Percentiles rank a stretch among this genome's conserved stretches.
phyloP scores from a whole-genome alignment of 2,797 vertebrate species.

The Spheniscus humboldti region DNA sequence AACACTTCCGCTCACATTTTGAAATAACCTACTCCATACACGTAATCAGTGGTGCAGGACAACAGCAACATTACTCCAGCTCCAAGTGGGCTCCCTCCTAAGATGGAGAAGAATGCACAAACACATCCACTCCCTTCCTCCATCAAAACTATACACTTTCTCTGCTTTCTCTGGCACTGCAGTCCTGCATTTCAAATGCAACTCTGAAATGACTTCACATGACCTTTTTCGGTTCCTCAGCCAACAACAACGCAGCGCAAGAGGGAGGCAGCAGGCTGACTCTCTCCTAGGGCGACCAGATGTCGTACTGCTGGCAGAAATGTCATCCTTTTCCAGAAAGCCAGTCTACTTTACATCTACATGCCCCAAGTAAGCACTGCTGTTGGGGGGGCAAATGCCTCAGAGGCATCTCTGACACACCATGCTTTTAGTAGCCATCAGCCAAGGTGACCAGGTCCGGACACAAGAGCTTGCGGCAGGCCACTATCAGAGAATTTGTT shows the following conservation, averaged over 20 bases:
- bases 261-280: neutral
- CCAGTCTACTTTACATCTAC: neutral
- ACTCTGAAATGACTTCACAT: conserved; percentile 40
- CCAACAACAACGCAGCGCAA: neutral
- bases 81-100: neutral
- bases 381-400: fast-evolving
- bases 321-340: neutral
- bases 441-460: neutral
- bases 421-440: neutral
- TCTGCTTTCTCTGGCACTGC: neutral
- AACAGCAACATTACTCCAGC: neutral
- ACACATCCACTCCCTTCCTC: neutral
- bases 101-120: neutral
- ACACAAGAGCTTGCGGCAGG: fast-evolving
- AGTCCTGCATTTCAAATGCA: neutral
- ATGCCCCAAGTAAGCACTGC: neutral
- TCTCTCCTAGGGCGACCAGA: conserved; percentile 17
- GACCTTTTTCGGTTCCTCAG: neutral
- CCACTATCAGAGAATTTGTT: neutral
- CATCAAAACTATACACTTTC: neutral
- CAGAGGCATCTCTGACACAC: neutral
- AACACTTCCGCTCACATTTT: fast-evolving
- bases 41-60: neutral
- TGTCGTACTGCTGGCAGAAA: neutral
- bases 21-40: neutral